These are phyloP conservation scores for Recurvirostra avosetta DNA, from an alignment of 2,113 vertebrate species.

Conservation along the genomic window DNA sequence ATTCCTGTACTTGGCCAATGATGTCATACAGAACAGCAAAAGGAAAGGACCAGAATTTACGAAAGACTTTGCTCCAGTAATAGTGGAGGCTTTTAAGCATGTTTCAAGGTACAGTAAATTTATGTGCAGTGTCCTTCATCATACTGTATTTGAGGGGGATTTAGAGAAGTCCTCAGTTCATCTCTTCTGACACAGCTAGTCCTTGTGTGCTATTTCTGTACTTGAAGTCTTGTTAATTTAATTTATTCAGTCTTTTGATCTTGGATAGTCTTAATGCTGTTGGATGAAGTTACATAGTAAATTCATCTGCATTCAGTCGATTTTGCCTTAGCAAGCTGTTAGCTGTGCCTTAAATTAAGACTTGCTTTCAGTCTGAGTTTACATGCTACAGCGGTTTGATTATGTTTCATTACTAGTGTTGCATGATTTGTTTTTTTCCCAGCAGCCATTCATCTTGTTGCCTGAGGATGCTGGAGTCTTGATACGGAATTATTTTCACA, in stretches of 20 bases:
- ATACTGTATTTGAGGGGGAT: background rate
- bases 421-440: background rate
- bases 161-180: background rate
- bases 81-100: conserved; percentile 96
- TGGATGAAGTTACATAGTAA: background rate
- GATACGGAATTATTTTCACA: background rate
- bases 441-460: background rate
- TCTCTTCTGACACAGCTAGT: background rate
- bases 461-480: background rate
- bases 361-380: background rate
- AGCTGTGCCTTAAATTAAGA: background rate
- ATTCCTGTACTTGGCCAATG: conserved; percentile 97
- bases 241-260: background rate
- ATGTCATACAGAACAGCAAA: conserved; percentile 99
- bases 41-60: conserved; percentile 98
- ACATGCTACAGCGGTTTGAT: background rate
- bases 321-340: background rate
- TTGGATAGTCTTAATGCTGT: background rate
- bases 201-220: background rate
- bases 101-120: conserved; percentile 86
- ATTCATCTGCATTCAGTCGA: background rate
- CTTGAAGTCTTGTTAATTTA: background rate
- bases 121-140: background rate
- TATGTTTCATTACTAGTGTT: background rate
- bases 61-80: conserved; percentile 95